phyloP scores from a whole-genome alignment of 2,797 vertebrate genomes.

The Synaphobranchus kaupii region DNA sequence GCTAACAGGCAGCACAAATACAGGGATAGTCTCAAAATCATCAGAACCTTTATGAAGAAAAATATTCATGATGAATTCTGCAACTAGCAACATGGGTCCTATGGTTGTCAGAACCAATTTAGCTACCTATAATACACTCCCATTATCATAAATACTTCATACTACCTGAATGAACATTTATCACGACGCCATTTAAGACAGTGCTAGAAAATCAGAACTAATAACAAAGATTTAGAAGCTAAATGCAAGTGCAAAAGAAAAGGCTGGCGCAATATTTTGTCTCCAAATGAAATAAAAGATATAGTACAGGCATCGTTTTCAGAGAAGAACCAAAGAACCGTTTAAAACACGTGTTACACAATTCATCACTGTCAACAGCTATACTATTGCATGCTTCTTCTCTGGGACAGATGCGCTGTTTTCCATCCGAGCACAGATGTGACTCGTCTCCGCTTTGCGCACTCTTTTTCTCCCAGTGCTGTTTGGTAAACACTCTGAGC shows the following conservation, averaged over 20 bases:
- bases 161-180: background rate
- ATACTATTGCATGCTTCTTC: background rate
- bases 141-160: background rate
- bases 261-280: background rate
- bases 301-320: background rate
- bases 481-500: conserved; percentile 6
- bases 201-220: background rate
- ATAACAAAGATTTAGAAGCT: background rate
- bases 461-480: background rate
- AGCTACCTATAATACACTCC: background rate
- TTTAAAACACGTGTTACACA: background rate
- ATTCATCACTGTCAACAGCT: background rate
- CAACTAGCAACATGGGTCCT: background rate
- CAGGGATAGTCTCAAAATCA: background rate
- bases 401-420: background rate
- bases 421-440: background rate
- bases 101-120: background rate
- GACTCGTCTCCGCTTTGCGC: background rate
- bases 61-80: background rate
- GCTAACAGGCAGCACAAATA: background rate
- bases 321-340: background rate
- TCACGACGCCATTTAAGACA: background rate
- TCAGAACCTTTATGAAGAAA: background rate
- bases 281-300: background rate
- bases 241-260: background rate